Conservation (phyloP, 2,113 vertebrate genomes). For the Chaenogobius annularis region DNA sequence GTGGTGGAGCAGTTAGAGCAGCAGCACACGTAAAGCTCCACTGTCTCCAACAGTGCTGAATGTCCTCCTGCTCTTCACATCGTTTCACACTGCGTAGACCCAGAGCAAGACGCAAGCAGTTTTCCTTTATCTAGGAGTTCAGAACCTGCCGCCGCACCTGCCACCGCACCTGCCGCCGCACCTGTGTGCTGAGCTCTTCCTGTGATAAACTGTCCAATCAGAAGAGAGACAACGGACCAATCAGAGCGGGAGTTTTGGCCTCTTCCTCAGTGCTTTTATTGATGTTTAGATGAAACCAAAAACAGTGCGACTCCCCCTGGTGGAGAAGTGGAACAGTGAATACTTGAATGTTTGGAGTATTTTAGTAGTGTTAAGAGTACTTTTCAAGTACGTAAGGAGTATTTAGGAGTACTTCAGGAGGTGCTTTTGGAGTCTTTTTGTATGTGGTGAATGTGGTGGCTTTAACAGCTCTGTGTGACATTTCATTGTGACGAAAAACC, state of each 20-base stretch:
- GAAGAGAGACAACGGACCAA: background rate
- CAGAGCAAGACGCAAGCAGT: no score
- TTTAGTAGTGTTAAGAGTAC: no score
- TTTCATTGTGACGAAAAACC: background rate
- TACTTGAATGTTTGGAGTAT: slow-evolving; percentile 1
- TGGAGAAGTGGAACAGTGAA: background rate
- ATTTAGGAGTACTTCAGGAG: background rate
- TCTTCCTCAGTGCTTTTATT: background rate
- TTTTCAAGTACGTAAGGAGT: background rate
- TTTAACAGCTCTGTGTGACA: background rate
- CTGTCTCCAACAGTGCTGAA: no score
- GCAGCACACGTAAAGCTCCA: no score
- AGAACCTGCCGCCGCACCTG: no score
- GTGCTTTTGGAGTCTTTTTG: background rate
- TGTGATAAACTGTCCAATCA: background rate
- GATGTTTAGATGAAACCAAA: background rate
- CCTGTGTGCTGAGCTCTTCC: no score
- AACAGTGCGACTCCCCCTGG: background rate
- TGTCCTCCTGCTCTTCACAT: no score
- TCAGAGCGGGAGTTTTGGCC: background rate
- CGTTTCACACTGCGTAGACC: no score
- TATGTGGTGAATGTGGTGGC: background rate
- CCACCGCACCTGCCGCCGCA: no score
- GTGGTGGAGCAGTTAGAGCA: no score
- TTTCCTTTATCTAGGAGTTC: no score